Evolutionary conservation across 2,797 vertebrate species (phyloP), one percentile per base, ranked within the genome.

Genomic region (Capromys pilorides): DNA sequence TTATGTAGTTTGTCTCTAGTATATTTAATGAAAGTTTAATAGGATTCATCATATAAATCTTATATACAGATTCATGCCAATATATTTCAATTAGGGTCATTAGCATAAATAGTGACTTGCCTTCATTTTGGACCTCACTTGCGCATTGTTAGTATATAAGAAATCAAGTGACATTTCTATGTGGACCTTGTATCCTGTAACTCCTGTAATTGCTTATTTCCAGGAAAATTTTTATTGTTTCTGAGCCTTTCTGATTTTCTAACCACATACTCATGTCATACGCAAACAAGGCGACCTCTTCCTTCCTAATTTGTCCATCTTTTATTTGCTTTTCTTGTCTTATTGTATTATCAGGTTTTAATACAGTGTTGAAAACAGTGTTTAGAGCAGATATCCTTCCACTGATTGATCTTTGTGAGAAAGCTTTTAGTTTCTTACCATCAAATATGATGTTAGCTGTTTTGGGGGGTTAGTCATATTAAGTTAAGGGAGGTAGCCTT

Each of bases 121-220:
- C 66, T 75, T 39, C 62, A 64, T 79, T 90, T 94, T n/a, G 86
- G 90, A 88, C 90, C 84, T 31, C 6, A 28, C 39, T 78, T 86
- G 4, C 13, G 85, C 36, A 51, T 67, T 85, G 24, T 8, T 83
- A 6, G 36, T 45, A 69, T 64, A 79, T 75, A 84, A 62, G 61
- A 86, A 86, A 80, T 19, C 24, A 28, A 49, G 36, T 59, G 28
- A 75, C 13, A 83, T 83, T 73, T 4, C 19, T 51, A 57, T 54
- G 12, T 54, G 49, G 78, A 21, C 22, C 45, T 75, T 64, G 5
- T 71, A 39, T 77, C 36, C 16, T 90, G 19, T 12, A 73, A 59
- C 22, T 82, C 24, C 26, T 86, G 3, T 95, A 54, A 93, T 57
- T 78, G 21, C 11, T 69, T 96, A 85, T 26, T 80, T 80, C n/a